Conservation (phyloP, 1,140 invertebrate genomes). For the Caenorhabditis elegans region WBcel235 BX284606.5:9657001-9657500, state of each 20-base stretch:
- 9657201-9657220: not conserved
- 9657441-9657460: too few relatives aligned
- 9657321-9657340: not conserved
- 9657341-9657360: too few relatives aligned
- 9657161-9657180: not conserved
- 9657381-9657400: too few relatives aligned
- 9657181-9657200: too few relatives aligned
- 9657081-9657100: not conserved
- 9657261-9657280: not conserved
- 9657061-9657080: too few relatives aligned
- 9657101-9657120: not conserved
- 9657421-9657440: too few relatives aligned
- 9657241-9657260: not conserved
- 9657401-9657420: too few relatives aligned
- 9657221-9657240: not conserved
- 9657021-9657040: not conserved
- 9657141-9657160: not conserved
- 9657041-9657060: not conserved
- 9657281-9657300: not conserved
- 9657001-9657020: not conserved
- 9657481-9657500: too few relatives aligned
- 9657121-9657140: not conserved
- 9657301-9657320: not conserved
- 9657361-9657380: too few relatives aligned
- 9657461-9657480: too few relatives aligned